phyloP scores from a whole-genome alignment of 2,797 vertebrate species.

The Orientallactaga sibirica region DNA sequence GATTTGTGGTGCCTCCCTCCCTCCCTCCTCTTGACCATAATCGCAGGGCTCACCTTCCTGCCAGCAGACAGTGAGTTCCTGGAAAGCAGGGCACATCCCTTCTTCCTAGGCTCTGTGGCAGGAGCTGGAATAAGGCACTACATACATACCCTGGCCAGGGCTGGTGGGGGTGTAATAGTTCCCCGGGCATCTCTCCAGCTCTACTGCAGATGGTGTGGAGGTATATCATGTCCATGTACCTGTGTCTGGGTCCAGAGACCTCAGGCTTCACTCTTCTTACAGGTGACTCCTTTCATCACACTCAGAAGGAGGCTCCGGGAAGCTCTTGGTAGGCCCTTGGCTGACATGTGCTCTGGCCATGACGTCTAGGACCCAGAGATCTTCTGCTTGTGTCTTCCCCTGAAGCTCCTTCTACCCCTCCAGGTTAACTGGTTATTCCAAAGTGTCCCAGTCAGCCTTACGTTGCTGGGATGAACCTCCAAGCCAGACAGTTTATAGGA shows the following conservation, averaged over 20 bases:
- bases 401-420: background rate
- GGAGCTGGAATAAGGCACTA: background rate
- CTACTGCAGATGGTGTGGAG: background rate
- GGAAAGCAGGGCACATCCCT: slow-evolving; percentile 36
- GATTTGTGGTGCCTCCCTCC: background rate
- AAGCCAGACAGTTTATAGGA: too few relatives aligned
- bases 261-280: background rate
- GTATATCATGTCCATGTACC: background rate
- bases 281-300: slow-evolving; percentile 14
- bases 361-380: slow-evolving; percentile 25
- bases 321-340: background rate
- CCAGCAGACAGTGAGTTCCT: slow-evolving; percentile 29
- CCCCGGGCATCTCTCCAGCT: background rate
- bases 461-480: too few relatives aligned
- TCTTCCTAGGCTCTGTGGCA: background rate
- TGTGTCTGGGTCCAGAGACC: background rate
- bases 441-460: too few relatives aligned
- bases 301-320: background rate
- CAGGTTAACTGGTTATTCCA: background rate
- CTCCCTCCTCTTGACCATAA: background rate
- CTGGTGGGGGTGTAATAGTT: background rate
- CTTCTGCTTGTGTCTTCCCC: background rate
- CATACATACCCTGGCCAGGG: background rate
- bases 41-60: background rate
- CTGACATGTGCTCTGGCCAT: slow-evolving; percentile 11